phyloP scores from a whole-genome alignment of 2,797 vertebrate genomes.

The Cheirogaleus major region DNA sequence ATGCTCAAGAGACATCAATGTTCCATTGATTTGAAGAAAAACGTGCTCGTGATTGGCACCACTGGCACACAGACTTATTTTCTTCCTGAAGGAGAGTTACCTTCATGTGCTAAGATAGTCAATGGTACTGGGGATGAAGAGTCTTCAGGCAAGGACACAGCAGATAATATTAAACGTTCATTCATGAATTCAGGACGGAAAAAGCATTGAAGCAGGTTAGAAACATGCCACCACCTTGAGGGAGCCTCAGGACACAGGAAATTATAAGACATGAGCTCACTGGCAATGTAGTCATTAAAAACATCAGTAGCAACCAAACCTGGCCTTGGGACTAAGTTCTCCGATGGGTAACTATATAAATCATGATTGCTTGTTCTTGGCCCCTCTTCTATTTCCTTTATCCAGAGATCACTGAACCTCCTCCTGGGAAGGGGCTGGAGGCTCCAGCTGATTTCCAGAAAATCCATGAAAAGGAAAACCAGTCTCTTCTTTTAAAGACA shows the following conservation, averaged over 20 bases:
- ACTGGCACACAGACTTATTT: conserved; percentile 96
- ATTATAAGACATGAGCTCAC: conserved; percentile 96
- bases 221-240: conserved; percentile 89
- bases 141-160: conserved; percentile 91
- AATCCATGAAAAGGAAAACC: conserved; percentile 62
- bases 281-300: conserved; percentile 90
- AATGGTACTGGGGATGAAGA: conserved; percentile 91
- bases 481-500: conserved; percentile 59
- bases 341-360: conserved; percentile 81
- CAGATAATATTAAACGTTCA: conserved; percentile 92
- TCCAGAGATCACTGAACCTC: conserved; percentile 48
- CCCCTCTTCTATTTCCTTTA: conserved; percentile 69
- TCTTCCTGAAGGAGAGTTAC: conserved; percentile 95
- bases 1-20: conserved; percentile 99
- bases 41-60: conserved; percentile 94
- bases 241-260: conserved; percentile 92
- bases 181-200: conserved; percentile 92
- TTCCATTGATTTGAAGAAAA: conserved; percentile 97
- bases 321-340: conserved; percentile 84
- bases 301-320: conserved; percentile 79
- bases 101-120: conserved; percentile 92
- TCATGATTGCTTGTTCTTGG: conserved; percentile 85
- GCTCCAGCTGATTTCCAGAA: conserved; percentile 37
- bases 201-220: conserved; percentile 93
- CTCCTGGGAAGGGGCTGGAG: conserved; percentile 43